Evolutionary conservation across 2,113 vertebrate species (phyloP), one percentile per base, ranked within the genome.

Genomic region (Columbina picui): DNA sequence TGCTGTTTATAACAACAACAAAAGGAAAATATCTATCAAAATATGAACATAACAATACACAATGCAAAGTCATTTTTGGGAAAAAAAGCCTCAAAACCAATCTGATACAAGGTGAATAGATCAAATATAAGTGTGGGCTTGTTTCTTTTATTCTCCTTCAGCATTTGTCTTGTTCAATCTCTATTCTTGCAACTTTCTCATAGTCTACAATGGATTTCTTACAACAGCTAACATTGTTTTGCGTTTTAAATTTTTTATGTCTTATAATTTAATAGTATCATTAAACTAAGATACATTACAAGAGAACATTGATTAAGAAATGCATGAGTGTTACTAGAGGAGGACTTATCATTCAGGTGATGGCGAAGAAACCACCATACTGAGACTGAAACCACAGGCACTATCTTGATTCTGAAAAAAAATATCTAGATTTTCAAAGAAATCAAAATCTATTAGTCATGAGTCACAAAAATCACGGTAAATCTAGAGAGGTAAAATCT

Each of bases 41-140:
- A 85, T 45, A 68, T 8, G 7, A 82, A 60, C n/a, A 59, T 7
- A 85, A 8, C 3, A 36, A 64, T 45, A 86, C 39, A 80, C 0
- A 80, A 79, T 20, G 64, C 27, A 56, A 69, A 83, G 10, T 53
- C 1, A 25, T 69, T 86, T 83, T 79, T 39, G 79, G 32, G 6
- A 85, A 84, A 73, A 60, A 14, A 45, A 22, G 0, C 15, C 26
- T 47, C 2, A 1, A 45, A 77, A 77, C 12, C 6, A 80, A 70
- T 49, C 19, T 55, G 8, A 73, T 60, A 12, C 14, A 69, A 77
- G 13, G 4, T 52, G 78, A 59, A 80, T 2, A 39, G 2, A 21
- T n/a, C 61, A 50, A 71, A 43, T 20, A 55, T 78, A 23, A 1
- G 6, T 7, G 2, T 27, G 2, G 7, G 0, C 1, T 25, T 30